Conservation (phyloP, 2,797 vertebrate species). For the Chromobotia macracanthus region DNA sequence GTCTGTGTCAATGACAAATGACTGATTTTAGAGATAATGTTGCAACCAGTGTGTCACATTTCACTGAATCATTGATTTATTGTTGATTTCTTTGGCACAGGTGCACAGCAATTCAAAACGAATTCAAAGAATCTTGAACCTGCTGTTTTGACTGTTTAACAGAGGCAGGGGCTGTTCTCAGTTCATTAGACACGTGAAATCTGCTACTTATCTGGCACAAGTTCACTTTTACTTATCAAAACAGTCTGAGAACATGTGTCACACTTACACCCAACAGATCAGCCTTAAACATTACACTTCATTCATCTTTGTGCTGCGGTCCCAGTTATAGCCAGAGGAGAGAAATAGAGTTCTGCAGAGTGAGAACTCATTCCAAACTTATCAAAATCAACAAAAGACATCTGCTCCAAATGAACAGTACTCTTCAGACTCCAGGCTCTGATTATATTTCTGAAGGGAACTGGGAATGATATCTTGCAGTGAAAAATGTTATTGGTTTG, state of each 20-base stretch:
- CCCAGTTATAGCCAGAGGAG: too few relatives aligned
- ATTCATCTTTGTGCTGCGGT: constrained; percentile 71
- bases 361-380: constrained; percentile 58
- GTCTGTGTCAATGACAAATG: not conserved
- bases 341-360: constrained; percentile 66
- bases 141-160: constrained; percentile 16
- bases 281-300: constrained; percentile 69
- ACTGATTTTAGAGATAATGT: constrained; percentile 21
- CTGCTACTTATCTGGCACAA: constrained; percentile 40
- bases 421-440: constrained; percentile 27
- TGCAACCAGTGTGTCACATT: constrained; percentile 2
- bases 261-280: constrained; percentile 26
- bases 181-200: constrained; percentile 13
- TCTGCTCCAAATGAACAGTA: constrained; percentile 10
- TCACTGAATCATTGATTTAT: constrained; percentile 18
- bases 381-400: constrained; percentile 43
- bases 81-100: constrained; percentile 32
- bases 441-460: constrained; percentile 50
- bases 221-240: constrained; percentile 51
- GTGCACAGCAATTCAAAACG: constrained; percentile 28
- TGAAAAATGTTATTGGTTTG: not conserved
- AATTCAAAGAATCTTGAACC: constrained; percentile 25
- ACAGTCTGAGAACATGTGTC: constrained; percentile 47
- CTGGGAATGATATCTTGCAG: constrained; percentile 38
- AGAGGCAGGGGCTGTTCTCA: constrained; percentile 44